A percentile compares a stretch with the other conserved stretches of the same genome.
Conservation (phyloP, 2,113 vertebrate genomes). For the Orcinus orca region DNA sequence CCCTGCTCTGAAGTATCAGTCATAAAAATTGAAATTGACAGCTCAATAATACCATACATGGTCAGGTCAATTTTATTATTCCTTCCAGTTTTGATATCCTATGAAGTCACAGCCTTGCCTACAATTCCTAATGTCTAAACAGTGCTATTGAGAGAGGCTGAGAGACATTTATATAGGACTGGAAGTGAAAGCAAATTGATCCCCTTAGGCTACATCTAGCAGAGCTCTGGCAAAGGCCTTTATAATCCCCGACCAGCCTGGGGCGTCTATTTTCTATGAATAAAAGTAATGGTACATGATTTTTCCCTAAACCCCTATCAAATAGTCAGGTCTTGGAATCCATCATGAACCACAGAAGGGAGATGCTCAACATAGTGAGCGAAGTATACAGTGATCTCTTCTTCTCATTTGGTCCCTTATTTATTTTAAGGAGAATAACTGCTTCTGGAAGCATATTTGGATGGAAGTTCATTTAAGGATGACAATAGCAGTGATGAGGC, state of each 20-base stretch:
- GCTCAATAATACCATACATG: background rate
- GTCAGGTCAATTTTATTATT: background rate
- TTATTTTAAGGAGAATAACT: background rate
- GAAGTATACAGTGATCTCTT: background rate
- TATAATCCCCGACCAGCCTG: background rate
- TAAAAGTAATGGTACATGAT: slow-evolving; percentile 17
- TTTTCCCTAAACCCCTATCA: slow-evolving; percentile 9
- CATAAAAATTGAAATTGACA: background rate
- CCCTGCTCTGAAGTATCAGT: background rate
- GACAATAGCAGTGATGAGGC: background rate
- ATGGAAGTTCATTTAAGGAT: background rate
- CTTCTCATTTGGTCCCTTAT: background rate
- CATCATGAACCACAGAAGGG: background rate
- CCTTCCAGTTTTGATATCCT: background rate
- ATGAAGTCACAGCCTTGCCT: background rate
- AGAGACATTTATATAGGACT: background rate
- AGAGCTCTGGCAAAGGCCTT: background rate
- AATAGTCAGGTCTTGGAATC: background rate
- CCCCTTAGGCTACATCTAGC: background rate
- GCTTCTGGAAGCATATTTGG: background rate
- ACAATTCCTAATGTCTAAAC: background rate
- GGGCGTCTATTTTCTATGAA: slow-evolving; percentile 36
- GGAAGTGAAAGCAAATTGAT: background rate
- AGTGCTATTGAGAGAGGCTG: background rate
- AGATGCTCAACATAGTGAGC: background rate